These are phyloP conservation scores for Prenolepis imparis DNA, from an alignment of 2,888 invertebrate genomes.

Conservation along the genomic window DNA sequence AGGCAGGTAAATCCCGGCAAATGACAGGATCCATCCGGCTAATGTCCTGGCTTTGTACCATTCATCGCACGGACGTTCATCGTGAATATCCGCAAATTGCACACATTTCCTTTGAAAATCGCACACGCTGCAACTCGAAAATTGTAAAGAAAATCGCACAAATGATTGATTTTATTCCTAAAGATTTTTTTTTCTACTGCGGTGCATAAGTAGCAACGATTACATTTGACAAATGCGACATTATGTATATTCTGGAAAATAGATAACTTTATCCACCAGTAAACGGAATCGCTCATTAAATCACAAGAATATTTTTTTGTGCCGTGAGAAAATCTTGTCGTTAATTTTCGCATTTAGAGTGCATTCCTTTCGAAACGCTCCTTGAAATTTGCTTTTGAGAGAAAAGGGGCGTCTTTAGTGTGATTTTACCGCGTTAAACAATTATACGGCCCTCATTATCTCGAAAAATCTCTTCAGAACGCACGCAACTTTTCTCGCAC, in stretches of 20 bases:
- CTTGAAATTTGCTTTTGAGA: not conserved
- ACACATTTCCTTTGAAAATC: slow-evolving; percentile 20
- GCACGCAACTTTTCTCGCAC: not conserved
- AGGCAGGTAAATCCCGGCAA: slow-evolving; percentile 73
- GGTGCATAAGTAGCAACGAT: not conserved
- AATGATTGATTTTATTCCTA: not conserved
- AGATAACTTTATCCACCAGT: not conserved
- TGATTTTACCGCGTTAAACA: slow-evolving; percentile 1
- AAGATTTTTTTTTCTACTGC: not conserved
- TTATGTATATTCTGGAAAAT: not conserved
- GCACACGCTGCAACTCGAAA: slow-evolving; percentile 44
- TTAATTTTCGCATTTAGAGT: not conserved
- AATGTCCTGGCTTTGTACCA: slow-evolving; percentile 75
- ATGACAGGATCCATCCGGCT: slow-evolving; percentile 72
- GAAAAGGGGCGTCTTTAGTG: not conserved
- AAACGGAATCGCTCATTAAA: not conserved
- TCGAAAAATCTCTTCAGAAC: slow-evolving; percentile 21
- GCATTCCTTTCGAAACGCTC: not conserved
- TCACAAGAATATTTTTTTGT: not conserved
- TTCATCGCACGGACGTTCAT: slow-evolving; percentile 67
- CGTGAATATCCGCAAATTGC: slow-evolving; percentile 62
- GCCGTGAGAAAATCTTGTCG: not conserved
- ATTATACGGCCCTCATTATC: slow-evolving; percentile 23
- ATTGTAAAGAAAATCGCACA: slow-evolving; percentile 51
- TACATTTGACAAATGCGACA: not conserved